Conservation (phyloP, 2,888 invertebrate genomes). For the Gari tellinella region DNA sequence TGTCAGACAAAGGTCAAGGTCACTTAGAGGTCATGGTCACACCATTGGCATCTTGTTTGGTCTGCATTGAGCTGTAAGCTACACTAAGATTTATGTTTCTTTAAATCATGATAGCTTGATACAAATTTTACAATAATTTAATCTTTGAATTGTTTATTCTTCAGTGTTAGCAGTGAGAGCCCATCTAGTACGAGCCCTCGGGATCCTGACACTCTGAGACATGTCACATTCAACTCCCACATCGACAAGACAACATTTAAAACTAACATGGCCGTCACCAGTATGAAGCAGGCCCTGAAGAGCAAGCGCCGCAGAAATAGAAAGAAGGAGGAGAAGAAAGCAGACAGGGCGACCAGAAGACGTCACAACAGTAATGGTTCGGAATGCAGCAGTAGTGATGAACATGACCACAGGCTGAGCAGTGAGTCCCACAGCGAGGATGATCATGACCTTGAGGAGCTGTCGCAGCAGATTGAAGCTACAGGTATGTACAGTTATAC, state of each 20-base stretch:
- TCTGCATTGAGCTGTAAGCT: no score
- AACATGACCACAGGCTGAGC: conserved; percentile 50
- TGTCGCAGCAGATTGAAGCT: conserved; percentile 33
- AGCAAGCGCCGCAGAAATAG: conserved; percentile 78
- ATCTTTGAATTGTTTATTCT: no score
- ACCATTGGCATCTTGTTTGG: no score
- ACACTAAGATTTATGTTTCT: no score
- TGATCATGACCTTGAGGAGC: conserved; percentile 42
- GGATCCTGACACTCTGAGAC: conserved; percentile 64
- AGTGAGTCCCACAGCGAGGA: conserved; percentile 69
- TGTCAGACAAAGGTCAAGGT: no score
- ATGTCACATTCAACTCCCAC: conserved; percentile 81
- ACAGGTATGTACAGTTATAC: conserved; percentile 17
- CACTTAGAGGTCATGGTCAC: no score
- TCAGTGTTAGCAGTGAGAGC: conserved; percentile 24
- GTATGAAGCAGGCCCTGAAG: conserved; percentile 81
- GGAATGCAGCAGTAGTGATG: conserved; percentile 72
- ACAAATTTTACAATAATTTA: no score
- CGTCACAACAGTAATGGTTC: conserved; percentile 71
- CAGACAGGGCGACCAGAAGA: conserved; percentile 44
- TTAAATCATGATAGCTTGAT: no score
- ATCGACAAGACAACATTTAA: conserved; percentile 81
- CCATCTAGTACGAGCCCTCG: conserved; percentile 59
- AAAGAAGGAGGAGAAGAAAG: conserved; percentile 76
- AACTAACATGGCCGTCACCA: conserved; percentile 75